Conservation (phyloP, 2,113 vertebrate genomes). For the Seriola quinqueradiata region DNA sequence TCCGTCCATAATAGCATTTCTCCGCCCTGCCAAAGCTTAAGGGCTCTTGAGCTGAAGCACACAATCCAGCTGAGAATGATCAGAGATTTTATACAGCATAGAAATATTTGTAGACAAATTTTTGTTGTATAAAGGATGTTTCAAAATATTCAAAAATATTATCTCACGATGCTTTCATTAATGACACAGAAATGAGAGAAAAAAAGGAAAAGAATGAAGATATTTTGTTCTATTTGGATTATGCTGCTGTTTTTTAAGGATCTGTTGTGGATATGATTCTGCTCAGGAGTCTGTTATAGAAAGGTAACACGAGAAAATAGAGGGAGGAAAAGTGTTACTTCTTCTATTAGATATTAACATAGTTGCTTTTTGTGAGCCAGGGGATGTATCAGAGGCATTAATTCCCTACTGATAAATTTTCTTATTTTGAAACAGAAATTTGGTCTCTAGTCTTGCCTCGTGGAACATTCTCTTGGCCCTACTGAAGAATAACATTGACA, state of each 20-base stretch:
- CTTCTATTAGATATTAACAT: slow-evolving; percentile 53
- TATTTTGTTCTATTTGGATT: not conserved
- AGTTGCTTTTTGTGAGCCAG: slow-evolving; percentile 38
- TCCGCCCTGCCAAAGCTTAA: not conserved
- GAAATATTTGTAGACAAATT: not conserved
- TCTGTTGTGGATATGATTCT: slow-evolving; percentile 30
- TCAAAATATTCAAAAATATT: not conserved
- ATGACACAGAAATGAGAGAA: not conserved
- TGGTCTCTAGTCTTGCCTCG: slow-evolving; percentile 15
- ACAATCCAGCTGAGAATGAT: slow-evolving; percentile 27
- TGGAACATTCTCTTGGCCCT: slow-evolving; percentile 32
- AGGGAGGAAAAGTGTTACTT: slow-evolving; percentile 25
- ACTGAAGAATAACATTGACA: slow-evolving; percentile 52
- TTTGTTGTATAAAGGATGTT: not conserved
- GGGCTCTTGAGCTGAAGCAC: slow-evolving; percentile 71
- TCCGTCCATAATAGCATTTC: slow-evolving; percentile 23
- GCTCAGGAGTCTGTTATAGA: slow-evolving; percentile 59
- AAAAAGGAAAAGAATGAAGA: not conserved
- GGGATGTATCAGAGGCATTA: slow-evolving; percentile 29
- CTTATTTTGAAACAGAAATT: not conserved
- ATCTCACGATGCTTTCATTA: not conserved
- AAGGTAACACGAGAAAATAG: slow-evolving; percentile 40
- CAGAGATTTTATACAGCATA: not conserved
- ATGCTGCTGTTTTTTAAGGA: not conserved
- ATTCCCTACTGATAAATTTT: not conserved